phyloP scores from a whole-genome alignment of 2,113 vertebrate genomes.

The Loxodonta africana region DNA sequence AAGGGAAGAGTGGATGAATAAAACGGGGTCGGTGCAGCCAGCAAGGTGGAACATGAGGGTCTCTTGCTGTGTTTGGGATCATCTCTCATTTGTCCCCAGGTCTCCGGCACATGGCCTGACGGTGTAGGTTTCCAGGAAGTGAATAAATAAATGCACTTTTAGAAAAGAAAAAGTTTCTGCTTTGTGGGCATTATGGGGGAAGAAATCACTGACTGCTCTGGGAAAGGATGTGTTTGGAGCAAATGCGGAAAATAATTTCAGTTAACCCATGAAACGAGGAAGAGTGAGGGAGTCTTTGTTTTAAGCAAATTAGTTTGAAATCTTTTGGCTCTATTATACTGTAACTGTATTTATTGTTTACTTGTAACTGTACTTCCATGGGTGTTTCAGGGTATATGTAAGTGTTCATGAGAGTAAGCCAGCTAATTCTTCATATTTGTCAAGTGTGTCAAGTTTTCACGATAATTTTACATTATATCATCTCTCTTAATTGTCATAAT shows the following conservation, averaged over 20 bases:
- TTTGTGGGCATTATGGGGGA: not conserved
- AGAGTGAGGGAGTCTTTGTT: not conserved
- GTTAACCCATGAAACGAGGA: not conserved
- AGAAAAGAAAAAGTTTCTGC: conserved; percentile 4
- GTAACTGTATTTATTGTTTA: not conserved
- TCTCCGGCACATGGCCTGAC: not conserved
- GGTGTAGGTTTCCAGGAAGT: not conserved
- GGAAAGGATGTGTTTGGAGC: not conserved
- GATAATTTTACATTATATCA: not conserved
- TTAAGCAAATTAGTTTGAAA: conserved; percentile 27
- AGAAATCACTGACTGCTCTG: not conserved
- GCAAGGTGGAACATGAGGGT: fast-evolving
- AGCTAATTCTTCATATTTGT: conserved; percentile 1
- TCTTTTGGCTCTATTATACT: not conserved
- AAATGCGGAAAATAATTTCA: not conserved
- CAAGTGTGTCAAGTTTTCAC: not conserved
- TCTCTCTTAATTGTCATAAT: not conserved
- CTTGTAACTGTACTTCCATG: not conserved
- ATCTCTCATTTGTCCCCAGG: not conserved
- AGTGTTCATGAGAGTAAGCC: not conserved
- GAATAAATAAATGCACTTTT: not conserved
- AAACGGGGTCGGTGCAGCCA: fast-evolving
- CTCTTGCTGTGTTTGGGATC: not conserved
- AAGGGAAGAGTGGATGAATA: not conserved
- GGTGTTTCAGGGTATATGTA: not conserved